Evolutionary conservation across 2,113 vertebrate genomes (phyloP), one percentile per base, ranked within the genome.

Genomic region (Agelaius tricolor): DNA sequence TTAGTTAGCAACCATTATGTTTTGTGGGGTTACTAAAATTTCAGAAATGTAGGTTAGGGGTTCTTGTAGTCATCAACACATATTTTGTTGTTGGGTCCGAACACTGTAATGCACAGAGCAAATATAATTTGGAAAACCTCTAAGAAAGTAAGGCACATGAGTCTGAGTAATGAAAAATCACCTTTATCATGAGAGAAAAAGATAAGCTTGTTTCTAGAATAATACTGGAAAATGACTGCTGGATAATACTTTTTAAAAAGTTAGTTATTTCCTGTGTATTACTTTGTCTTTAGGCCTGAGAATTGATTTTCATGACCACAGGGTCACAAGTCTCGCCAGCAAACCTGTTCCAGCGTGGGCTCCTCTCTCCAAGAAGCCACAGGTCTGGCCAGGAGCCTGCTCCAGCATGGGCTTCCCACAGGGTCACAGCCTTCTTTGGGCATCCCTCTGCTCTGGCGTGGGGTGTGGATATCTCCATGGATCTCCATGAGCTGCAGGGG

Each of bases 371-470:
- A 16, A 7, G 10, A 33, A 73, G 15, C 37, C 52, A 52, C 44
- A 39, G 22, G 46, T 52, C 23, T 13, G 11, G 13, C 9, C 33
- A 82, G 19, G 6, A 74, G 15, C 9, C 52, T 59, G 23, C 23
- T 33, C 28, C 27, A 52, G 6, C 27, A 8, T 30, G 11, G 13
- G 16, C 7, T 62, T 47, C 30, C 71, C 30, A 39, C 6, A 13
- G 39, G 33, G 13, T 47, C 62, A 27, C 47, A 68, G 24, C 14
- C 14, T 54, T 33, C 47, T 83, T 22, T 37, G 22, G 30, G 14
- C 47, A 78, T 46, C 10, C 6, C 15, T 31, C 18, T 78, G 23
- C 24, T 47, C n/a, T 54, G n/a, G 16, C 0, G 0, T 54, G 47
- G 24, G 16, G 11, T 26, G 28, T 74, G 33, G 5, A 11, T 30